Evolutionary conservation across 2,113 vertebrate genomes (phyloP), one percentile per base, ranked within the genome.

Genomic region (Oreochromis aureus): DNA sequence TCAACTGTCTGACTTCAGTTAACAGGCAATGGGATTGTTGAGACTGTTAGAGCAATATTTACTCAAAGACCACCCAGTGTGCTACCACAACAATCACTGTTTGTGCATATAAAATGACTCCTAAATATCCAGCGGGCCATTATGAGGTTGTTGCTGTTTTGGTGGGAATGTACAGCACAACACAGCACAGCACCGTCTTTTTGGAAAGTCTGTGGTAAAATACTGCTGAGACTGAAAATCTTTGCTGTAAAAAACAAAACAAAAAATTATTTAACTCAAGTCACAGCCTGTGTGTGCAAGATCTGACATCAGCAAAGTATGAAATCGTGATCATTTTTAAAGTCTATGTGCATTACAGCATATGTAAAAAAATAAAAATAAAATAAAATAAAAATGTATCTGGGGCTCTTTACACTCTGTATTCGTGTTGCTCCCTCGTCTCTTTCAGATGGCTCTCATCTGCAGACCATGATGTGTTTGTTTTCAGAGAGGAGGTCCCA

Each of bases 41-140:
- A 87, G 87, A 85, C 87, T 76, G 85, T 87, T 54, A 30, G 82
- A 92, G 66, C 36, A 91, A 90, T 91, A 90, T 94, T 95, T 93
- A 92, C 78, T 87, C 16, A 80, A 80, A 90, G 96, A 91, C 94
- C 94, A 94, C 93, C 91, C 89, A 91, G 89, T 6, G 41, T 51
- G 82, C 81, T 80, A 36, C 44, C 85, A 86, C 83, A 94, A 92
- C 83, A 91, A 86, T 89, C 82, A 82, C n/a, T 80, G 89, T 90
- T 92, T 91, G 85, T 73, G 71, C 88, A 87, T 87, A 86, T 81
- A 76, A 90, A 94, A 91, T 2, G 61, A 58, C 80, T 78, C 80
- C 54, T 59, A 83, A 87, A 92, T 81, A 89, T 85, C 80, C 19
- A 88, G 30, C 51, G 61, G 53, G 86, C 69, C 86, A 7, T 79